phyloP scores from a whole-genome alignment of 2,888 invertebrate species.

The Aphodius sticticus region DNA sequence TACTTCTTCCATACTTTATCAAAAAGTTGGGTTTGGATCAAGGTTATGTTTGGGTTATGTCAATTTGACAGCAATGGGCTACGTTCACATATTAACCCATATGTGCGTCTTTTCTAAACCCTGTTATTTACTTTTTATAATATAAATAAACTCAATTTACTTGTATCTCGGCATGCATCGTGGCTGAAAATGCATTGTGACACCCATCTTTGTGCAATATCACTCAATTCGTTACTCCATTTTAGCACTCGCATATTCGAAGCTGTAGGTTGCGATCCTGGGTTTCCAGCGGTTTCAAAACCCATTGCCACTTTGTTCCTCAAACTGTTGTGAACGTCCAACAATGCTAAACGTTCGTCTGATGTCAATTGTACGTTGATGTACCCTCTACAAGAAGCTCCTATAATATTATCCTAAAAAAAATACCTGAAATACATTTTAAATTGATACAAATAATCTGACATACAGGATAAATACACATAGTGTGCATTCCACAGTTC shows the following conservation, averaged over 20 bases:
- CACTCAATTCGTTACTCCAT: constrained; percentile 60
- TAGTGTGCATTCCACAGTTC: constrained; percentile 52
- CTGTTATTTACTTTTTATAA: neutral
- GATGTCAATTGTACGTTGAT: constrained; percentile 50
- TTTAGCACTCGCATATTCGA: constrained; percentile 55
- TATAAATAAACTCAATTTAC: constrained; percentile 41
- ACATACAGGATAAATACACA: constrained; percentile 49
- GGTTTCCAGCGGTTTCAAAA: constrained; percentile 52
- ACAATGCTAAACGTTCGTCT: constrained; percentile 55
- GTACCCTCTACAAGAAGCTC: constrained; percentile 49
- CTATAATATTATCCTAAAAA: constrained; percentile 38
- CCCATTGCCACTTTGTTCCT: constrained; percentile 57
- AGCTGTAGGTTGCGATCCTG: constrained; percentile 58
- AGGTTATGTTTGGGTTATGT: neutral
- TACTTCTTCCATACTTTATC: constrained; percentile 16
- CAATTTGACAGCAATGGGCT: neutral
- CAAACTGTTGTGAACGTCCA: constrained; percentile 59
- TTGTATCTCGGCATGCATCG: constrained; percentile 56
- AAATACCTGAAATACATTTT: neutral
- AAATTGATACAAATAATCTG: neutral
- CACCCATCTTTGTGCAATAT: constrained; percentile 60
- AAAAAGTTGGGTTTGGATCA: neutral
- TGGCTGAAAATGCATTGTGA: constrained; percentile 57
- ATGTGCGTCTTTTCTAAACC: no score
- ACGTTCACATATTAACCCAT: no score